Percentiles rank a stretch among this genome's conserved stretches.
Conservation (phyloP, 2,797 vertebrate genomes). For the Halcyon chelicuti region DNA sequence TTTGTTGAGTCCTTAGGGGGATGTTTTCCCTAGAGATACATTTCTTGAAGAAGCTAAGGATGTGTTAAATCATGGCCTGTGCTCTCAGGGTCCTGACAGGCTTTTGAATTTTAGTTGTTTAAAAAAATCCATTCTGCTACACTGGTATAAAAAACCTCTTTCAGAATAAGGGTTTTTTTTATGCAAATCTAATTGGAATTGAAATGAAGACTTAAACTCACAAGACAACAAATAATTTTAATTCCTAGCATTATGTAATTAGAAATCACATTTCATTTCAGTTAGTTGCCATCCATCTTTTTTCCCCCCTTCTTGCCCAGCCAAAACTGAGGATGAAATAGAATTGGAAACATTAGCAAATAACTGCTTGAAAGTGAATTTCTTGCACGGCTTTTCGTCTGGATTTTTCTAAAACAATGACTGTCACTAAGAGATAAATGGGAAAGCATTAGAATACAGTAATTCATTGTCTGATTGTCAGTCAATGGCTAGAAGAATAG, state of each 20-base stretch:
- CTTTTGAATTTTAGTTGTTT: not conserved
- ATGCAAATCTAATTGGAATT: conserved; percentile 8
- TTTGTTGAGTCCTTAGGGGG: not conserved
- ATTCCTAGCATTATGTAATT: conserved; percentile 4
- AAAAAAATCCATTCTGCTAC: not conserved
- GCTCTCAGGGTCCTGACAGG: not conserved
- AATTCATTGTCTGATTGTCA: not conserved
- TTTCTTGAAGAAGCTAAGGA: not conserved
- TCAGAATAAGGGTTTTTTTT: not conserved
- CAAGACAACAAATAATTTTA: not conserved
- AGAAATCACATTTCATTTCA: conserved; percentile 24
- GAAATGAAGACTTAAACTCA: conserved; percentile 7
- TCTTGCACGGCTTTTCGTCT: not conserved
- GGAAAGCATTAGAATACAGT: not conserved
- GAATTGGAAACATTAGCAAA: conserved; percentile 5
- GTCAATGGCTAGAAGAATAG: not conserved
- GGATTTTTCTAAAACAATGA: not conserved
- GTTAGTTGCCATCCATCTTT: not conserved
- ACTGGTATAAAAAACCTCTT: not conserved
- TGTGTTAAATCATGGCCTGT: not conserved
- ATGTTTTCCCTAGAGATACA: not conserved
- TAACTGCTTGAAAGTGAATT: not conserved
- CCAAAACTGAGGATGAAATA: not conserved
- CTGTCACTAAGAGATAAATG: not conserved
- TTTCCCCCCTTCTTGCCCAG: not conserved